Evolutionary conservation across 2,888 invertebrate genomes (phyloP), one percentile per base, ranked within the genome.

Genomic region (Cheilosia pagana): DNA sequence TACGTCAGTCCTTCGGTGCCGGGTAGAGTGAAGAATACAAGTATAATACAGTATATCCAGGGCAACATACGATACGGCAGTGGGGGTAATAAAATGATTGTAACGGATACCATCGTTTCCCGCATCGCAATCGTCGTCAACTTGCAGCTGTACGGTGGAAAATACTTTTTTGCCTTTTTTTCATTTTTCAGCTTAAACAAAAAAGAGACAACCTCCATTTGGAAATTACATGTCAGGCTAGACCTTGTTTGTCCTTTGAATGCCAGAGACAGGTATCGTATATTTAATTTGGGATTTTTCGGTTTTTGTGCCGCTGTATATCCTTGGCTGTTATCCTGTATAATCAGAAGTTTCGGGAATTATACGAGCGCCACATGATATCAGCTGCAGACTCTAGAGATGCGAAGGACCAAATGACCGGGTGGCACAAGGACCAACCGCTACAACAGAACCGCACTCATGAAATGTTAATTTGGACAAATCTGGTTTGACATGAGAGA

Each of bases 171-270:
- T 45, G 43, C 43, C n/a, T 53, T 2, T 70, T 43, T 68, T 10
- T 21, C n/a, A 8, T 39, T 62, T 62, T 70, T 43, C 3, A 31
- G 1, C 8, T 8, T 16, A 41, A 39, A 75, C 60, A 71, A 53
- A 23, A 45, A 25, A 14, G 4, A 48, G 57, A 50, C 6, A 41
- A 50, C n/a, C 52, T 74, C 79, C 74, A 79, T 85, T 75, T 79
- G 59, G 75, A 75, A 79, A 85, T 85, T 75, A 85, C 75, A 70
- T 81, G 85, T 85, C 85, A 81, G 70, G 60, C 65, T 48, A 81
- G 45, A 71, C n/a, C 65, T 65, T 68, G 60, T 81, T 65, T 81
- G 65, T 70, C 78, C 68, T 83, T 68, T 62, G 48, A 35, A 72
- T 79, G 53, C 59, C 63, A 60, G 43, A 45, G 72, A 62, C 52